Percentiles rank a stretch among this genome's conserved stretches.
These are phyloP conservation scores for Ectropis crepuscularia DNA, from an alignment of 2,888 invertebrate genomes.

Conservation along the genomic window DNA sequence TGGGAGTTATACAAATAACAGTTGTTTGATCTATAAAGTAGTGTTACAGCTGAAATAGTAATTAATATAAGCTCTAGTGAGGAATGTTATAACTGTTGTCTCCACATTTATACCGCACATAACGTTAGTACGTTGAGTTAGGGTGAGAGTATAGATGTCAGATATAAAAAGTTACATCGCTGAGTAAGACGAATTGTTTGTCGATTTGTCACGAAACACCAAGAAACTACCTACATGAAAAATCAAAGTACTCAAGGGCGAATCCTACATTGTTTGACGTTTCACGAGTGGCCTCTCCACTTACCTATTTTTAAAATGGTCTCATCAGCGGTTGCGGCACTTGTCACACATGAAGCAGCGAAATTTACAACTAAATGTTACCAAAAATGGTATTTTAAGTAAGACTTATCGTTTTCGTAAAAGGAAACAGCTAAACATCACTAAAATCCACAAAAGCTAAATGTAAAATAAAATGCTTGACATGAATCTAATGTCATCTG, in stretches of 20 bases:
- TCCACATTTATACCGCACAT: too few relatives aligned
- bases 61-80: too few relatives aligned
- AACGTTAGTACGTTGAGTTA: too few relatives aligned
- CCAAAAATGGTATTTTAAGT: conserved; percentile 29
- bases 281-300: conserved; percentile 47
- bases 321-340: conserved; percentile 40
- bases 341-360: conserved; percentile 38
- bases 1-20: too few relatives aligned
- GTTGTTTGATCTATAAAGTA: too few relatives aligned
- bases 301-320: conserved; percentile 53
- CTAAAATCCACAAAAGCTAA: conserved; percentile 43
- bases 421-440: conserved; percentile 49
- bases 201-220: conserved; percentile 5
- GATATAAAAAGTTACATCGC: neutral
- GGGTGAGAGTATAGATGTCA: too few relatives aligned
- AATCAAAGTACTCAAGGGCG: conserved; percentile 61
- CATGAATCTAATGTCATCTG: conserved; percentile 28
- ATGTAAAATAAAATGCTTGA: conserved; percentile 35
- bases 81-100: too few relatives aligned
- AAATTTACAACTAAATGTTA: conserved; percentile 28
- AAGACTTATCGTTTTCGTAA: conserved; percentile 45
- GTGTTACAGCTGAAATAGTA: too few relatives aligned
- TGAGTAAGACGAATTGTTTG: conserved; percentile 2
- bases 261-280: conserved; percentile 53
- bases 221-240: neutral